Conservation (phyloP, 1,140 invertebrate species). For the Gyrodactylus salaris region DNA sequence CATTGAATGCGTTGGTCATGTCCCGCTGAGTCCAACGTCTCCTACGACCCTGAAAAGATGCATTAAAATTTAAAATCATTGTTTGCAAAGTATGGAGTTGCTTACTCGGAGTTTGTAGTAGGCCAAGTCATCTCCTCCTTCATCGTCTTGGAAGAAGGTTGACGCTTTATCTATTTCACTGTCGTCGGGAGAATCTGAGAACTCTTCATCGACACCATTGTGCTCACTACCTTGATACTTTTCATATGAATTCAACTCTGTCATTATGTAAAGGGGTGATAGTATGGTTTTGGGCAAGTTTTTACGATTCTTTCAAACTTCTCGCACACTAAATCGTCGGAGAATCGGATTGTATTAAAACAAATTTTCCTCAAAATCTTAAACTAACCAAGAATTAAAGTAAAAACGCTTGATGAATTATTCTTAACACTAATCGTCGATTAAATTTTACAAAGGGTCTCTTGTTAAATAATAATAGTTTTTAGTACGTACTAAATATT, state of each 20-base stretch:
- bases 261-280: neutral
- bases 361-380: neutral
- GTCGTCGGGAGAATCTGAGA: neutral
- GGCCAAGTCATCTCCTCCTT: neutral
- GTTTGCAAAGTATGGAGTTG: neutral
- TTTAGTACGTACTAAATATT: no score
- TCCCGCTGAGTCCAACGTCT: slow-evolving; percentile 10
- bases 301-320: neutral
- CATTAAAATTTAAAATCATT: neutral
- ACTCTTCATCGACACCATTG: neutral
- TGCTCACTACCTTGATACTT: neutral
- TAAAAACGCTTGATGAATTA: no score
- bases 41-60: neutral
- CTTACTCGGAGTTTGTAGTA: neutral
- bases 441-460: no score
- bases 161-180: neutral
- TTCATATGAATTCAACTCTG: neutral
- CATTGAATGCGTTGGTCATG: slow-evolving; percentile 11
- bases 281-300: no score
- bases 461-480: no score
- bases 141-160: neutral
- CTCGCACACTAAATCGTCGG: neutral
- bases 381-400: no score
- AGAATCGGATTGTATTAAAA: neutral
- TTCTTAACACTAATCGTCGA: no score